Evolutionary conservation across 2,113 vertebrate species (phyloP), one percentile per base, ranked within the genome.

Genomic region (Mobula birostris): DNA sequence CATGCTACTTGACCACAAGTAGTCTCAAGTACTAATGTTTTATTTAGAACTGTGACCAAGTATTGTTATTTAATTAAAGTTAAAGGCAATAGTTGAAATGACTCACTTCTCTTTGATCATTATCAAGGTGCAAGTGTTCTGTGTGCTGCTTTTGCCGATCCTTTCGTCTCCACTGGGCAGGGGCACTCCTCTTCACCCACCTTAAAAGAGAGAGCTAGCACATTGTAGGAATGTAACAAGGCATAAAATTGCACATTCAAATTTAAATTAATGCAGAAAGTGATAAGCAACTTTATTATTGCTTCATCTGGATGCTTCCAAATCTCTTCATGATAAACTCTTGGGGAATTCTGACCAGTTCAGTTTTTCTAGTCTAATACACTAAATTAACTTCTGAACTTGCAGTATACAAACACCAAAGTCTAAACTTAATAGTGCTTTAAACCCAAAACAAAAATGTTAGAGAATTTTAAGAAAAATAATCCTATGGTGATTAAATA

Each of bases 91-190:
- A 68, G 32, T 40, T 8, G 58, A 32, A 90, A 90, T 27, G 7
- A 24, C 95, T 96, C 95, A 99, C 99, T 98, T 99, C 99, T 97
- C 98, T 97, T 97, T 99, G 99, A 96, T 99, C 98, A 94, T 99
- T 99, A 95, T 99, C 99, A 95, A 99, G 97, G 95, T 98, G 98
- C 94, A 99, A 96, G 95, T 99, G 99, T 95, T 99, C 99, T 0
- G 98, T 97, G 94, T 99, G 99, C 66, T 99, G 99, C 95, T 99
- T 99, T 96, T 99, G 98, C 56, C 98, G 97, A 95, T 99, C 99
- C 95, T 97, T 98, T 95, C 98, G 95, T 95, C 98, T 98, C 99
- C 99, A 99, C 96, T 99, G 99, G 15, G 99, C 98, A 15, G 98
- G 98, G 58, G 99, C 98, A 0, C 99, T 99, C 95, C 99, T 98